These are phyloP conservation scores for Andrena fulva DNA, from an alignment of 2,888 invertebrate genomes.

Conservation along the genomic window DNA sequence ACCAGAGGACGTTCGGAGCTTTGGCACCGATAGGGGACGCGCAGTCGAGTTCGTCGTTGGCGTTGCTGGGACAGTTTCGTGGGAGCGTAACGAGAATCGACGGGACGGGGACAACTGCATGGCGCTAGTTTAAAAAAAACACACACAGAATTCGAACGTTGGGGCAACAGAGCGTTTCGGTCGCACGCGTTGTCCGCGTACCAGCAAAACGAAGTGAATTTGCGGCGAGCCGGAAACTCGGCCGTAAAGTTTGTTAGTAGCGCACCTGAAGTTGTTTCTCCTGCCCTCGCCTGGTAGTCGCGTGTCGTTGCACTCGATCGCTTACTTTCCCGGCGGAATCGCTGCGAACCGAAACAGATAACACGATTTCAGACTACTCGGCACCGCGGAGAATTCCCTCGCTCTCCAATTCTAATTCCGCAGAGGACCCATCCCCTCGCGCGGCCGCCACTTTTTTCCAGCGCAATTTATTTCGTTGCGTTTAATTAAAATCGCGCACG, in stretches of 20 bases:
- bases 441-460: neutral
- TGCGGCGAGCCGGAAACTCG: slow-evolving; percentile 47
- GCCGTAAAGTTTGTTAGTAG: slow-evolving; percentile 65
- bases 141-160: slow-evolving; percentile 19
- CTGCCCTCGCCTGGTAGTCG: slow-evolving; percentile 2
- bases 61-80: neutral
- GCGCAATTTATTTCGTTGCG: slow-evolving; percentile 1
- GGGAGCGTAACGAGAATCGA: slow-evolving; percentile 9
- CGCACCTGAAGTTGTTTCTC: slow-evolving; percentile 42
- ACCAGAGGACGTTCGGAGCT: slow-evolving; percentile 18
- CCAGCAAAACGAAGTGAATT: slow-evolving; percentile 47
- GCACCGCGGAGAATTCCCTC: slow-evolving; percentile 13
- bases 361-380: slow-evolving; percentile 21
- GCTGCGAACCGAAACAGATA: slow-evolving; percentile 32
- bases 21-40: neutral
- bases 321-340: slow-evolving; percentile 44
- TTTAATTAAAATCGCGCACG: slow-evolving; percentile 28
- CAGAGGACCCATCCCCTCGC: neutral
- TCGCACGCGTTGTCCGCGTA: slow-evolving; percentile 26
- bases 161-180: slow-evolving; percentile 8
- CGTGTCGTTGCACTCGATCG: slow-evolving; percentile 41
- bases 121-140: slow-evolving; percentile 30
- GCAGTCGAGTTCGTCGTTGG: slow-evolving; percentile 8
- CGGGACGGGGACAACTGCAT: slow-evolving; percentile 3
- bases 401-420: neutral